Conservation (phyloP, 1,140 invertebrate species). For the Tetramorium simillimum region DNA sequence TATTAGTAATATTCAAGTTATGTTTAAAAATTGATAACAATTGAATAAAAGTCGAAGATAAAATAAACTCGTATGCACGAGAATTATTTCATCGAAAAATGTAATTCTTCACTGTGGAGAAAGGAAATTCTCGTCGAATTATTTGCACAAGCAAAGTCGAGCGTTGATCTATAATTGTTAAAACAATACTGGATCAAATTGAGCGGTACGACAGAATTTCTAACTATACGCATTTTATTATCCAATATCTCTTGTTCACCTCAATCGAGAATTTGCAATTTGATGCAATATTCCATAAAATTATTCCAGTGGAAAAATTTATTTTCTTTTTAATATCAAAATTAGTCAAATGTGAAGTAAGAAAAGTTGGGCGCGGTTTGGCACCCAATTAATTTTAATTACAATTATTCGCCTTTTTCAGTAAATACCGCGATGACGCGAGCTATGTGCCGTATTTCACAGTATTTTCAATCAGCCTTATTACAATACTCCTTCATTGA, state of each 20-base stretch:
- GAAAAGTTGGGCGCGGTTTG: not conserved
- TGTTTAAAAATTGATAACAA: not conserved
- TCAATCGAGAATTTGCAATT: slow-evolving; percentile 16
- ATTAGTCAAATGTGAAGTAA: not conserved
- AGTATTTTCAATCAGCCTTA: slow-evolving; percentile 11
- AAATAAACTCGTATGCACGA: not conserved
- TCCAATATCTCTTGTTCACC: not conserved
- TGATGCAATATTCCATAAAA: slow-evolving; percentile 9
- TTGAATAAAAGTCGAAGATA: not conserved
- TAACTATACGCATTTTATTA: not conserved
- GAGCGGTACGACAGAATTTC: not conserved
- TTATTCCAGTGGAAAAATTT: not conserved
- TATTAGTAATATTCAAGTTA: not conserved
- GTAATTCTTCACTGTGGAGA: not conserved
- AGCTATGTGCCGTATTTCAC: not conserved
- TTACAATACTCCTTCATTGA: not conserved
- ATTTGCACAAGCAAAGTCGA: not conserved
- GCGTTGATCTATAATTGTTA: not conserved
- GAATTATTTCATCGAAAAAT: slow-evolving; percentile 7
- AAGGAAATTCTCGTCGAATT: not conserved
- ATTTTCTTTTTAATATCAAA: slow-evolving; percentile 9
- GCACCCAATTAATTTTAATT: slow-evolving; percentile 23
- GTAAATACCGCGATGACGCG: not conserved
- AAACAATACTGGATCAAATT: not conserved
- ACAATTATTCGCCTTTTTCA: slow-evolving; percentile 4